Conservation (phyloP, 2,113 vertebrate genomes). For the Actenoides hombroni region DNA sequence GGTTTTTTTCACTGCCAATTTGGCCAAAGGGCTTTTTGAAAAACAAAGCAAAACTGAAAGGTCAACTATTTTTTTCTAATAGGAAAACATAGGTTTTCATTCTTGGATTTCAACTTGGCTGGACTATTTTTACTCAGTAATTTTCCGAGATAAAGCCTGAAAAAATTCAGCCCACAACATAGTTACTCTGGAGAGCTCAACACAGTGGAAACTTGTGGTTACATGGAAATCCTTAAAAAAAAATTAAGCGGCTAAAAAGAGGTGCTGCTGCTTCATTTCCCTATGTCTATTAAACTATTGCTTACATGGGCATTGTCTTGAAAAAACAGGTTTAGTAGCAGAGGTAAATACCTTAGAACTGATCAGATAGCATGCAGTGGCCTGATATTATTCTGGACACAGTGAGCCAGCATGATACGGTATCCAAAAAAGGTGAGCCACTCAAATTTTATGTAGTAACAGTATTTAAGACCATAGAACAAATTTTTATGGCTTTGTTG, state of each 20-base stretch:
- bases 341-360: neutral
- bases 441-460: neutral
- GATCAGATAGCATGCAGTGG: neutral
- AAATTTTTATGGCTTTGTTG: neutral
- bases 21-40: neutral
- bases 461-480: neutral
- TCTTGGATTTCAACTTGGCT: neutral
- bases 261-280: neutral
- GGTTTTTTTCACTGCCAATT: neutral
- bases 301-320: neutral
- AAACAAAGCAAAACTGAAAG: neutral
- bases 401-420: neutral
- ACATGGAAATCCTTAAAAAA: neutral
- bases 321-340: neutral
- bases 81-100: neutral
- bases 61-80: neutral
- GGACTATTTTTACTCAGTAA: neutral
- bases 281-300: neutral
- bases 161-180: neutral
- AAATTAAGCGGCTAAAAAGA: neutral
- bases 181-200: neutral
- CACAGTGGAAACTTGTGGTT: neutral
- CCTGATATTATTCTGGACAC: neutral
- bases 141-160: slow-evolving; percentile 15
- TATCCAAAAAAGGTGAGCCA: neutral